These are phyloP conservation scores for Cordilura impudica DNA, from an alignment of 2,888 invertebrate species.

Conservation along the genomic window DNA sequence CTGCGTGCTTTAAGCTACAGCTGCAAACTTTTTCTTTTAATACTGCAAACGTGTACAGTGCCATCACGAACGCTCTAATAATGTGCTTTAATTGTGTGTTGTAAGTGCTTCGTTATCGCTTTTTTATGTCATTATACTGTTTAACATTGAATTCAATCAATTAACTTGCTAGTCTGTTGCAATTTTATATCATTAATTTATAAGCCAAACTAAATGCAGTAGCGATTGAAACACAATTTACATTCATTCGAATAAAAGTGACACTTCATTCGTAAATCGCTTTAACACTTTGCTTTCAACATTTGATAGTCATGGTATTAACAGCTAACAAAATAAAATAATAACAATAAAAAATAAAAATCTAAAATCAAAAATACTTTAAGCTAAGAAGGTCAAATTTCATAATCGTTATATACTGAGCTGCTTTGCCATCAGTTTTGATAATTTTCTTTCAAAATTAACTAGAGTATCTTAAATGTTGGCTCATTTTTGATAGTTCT, in stretches of 20 bases:
- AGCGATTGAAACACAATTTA: neutral
- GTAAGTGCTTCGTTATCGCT: constrained; percentile 5
- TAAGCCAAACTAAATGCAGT: constrained; percentile 3
- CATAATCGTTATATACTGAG: neutral
- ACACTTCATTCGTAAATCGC: constrained; percentile 20
- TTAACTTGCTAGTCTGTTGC: constrained; percentile 4
- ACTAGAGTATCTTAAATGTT: no score
- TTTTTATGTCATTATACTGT: constrained; percentile 3
- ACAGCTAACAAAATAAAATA: neutral
- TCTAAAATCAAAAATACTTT: neutral
- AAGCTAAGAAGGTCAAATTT: neutral
- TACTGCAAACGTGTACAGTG: no score
- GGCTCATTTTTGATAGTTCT: no score
- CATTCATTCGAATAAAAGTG: neutral
- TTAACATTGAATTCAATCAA: constrained; percentile 4
- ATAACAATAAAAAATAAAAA: neutral
- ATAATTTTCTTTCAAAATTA: no score
- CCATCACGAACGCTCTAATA: constrained; percentile 10
- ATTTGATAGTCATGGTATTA: neutral
- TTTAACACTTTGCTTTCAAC: constrained; percentile 3
- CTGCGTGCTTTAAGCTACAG: no score
- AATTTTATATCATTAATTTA: constrained; percentile 17
- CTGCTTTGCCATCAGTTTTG: no score
- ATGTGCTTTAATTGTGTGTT: constrained; percentile 35
- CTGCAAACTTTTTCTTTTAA: no score